Conservation (phyloP, 2,113 vertebrate genomes). For the Gnathonemus echidnorhynchus region DNA sequence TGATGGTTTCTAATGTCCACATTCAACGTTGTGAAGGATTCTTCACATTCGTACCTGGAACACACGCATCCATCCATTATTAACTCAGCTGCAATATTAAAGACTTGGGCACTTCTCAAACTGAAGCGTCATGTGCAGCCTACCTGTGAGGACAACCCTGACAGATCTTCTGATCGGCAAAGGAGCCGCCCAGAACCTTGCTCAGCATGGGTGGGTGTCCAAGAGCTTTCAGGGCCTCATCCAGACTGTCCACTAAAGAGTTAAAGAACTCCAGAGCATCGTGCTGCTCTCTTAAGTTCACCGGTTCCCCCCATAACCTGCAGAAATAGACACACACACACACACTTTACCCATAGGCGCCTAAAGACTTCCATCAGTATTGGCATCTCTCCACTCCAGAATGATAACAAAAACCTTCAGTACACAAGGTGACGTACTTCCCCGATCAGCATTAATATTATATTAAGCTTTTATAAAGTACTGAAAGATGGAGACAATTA, state of each 20-base stretch:
- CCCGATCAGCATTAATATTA: neutral
- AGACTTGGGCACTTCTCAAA: too few relatives aligned
- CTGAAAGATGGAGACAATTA: conserved; percentile 35
- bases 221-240: conserved; percentile 95
- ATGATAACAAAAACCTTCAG: neutral
- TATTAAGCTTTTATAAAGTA: neutral
- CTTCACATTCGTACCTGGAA: conserved; percentile 92
- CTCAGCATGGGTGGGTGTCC: conserved; percentile 97
- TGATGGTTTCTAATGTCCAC: conserved; percentile 99
- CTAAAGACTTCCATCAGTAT: neutral
- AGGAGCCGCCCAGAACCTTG: conserved; percentile 95
- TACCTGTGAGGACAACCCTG: conserved; percentile 97
- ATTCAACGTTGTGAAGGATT: conserved; percentile 97
- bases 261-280: conserved; percentile 99
- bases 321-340: conserved; percentile 9
- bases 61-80: neutral
- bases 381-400: neutral
- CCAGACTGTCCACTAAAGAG: conserved; percentile 96
- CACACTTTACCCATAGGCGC: neutral
- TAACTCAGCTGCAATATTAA: neutral
- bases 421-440: neutral
- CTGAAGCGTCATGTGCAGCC: conserved; percentile 21
- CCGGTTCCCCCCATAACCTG: conserved; percentile 97
- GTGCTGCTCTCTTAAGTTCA: conserved; percentile 94
- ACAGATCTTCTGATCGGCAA: conserved; percentile 99